Evolutionary conservation across 2,888 invertebrate genomes (phyloP), one percentile per base, ranked within the genome.

Genomic region (Amiota mariae): DNA sequence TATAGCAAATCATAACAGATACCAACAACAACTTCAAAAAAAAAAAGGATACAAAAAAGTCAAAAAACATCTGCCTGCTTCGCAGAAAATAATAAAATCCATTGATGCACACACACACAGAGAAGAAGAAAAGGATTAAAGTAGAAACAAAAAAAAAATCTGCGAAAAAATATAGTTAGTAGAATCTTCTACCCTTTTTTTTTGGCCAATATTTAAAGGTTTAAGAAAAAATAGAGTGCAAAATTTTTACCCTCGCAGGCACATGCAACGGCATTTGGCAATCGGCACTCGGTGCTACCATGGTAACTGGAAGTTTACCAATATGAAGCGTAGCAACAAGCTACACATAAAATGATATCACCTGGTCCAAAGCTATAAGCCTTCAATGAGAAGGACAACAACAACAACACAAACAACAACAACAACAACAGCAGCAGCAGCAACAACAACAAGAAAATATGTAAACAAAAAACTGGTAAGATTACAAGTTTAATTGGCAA

Each of bases 401-500:
- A 54, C 12, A 59, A 18, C 8, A 8, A 15, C 57, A 13, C 15
- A 3, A 15, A n/a, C n/a, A n/a, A 54, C 54, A 54, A 54, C 8
- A 54, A 54, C 12, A 59, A 18, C 8, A 8, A 15, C 57, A 13
- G n/a, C n/a, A n/a, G n/a, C n/a, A n/a, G n/a, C n/a, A n/a, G n/a
- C 54, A 54, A 54, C 8, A 54, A 54, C 12, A 59, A 18, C 8
- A 8, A 15, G 20, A 13, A 59, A 15, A 18, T 11, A 11, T 11
- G 15, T 24, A 20, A 24, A n/a, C 67, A 54, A 51, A 48, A 66
- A 36, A 48, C 36, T 54, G 67, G 67, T 68, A 51, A 68, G 67
- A 68, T 68, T 68, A 68, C 67, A 68, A 68, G 48, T 68, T 68
- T 68, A 68, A 68, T 68, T 68, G 67, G 67, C 54, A 46, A 68